Base-by-base conservation (phyloP, 2,888 invertebrate genomes). In the Monopis laevigella region DNA sequence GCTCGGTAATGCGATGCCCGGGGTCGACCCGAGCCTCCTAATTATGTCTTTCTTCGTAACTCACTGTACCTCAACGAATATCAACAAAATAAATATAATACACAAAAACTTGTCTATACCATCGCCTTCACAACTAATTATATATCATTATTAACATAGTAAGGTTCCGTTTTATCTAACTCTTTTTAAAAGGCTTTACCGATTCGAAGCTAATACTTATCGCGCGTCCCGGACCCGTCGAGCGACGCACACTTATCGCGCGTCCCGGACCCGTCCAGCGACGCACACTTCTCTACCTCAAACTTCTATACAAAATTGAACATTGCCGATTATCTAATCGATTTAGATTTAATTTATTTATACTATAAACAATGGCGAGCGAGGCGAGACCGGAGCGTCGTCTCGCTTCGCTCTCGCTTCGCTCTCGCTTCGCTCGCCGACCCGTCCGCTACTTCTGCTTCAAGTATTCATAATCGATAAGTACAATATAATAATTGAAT, bases 401-500 rank as follows among this genome's bases (percentile, higher is more conserved):
- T 27, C 27, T 35, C 38, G 26, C 40, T 5, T 14, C 14, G 13
- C 32, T 14, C 3, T 4, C 32, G 32, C 13, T 5, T 4, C 7
- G 5, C 16, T 5, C 12, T 14, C 4, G 16, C 8, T 6, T 4
- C 5, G 32, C 32, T 12, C 13, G 32, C 24, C 24, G 24, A 8
- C 8, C 24, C 24, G 24, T 21, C 24, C 56, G 51, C 64, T 68
- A 72, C 70, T 72, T 74, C 32, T 32, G 8, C 24, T 65, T 71
- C 68, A 70, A n/a, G 72, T 75, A 77, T 78, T 75, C 70, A 77
- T 77, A 77, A 78, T 78, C 78, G 77, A 75, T 77, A 77, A 78
- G 78, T 80, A 80, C 78, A 72, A 78, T 80, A 78, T 68, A 74
- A 77, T 80, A 78, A 80, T 78, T 78, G 77, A 78, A 78, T 80